These are phyloP conservation scores for Scolopax bukidnonensis DNA, from an alignment of 2,797 vertebrate species.

Conservation along the genomic window DNA sequence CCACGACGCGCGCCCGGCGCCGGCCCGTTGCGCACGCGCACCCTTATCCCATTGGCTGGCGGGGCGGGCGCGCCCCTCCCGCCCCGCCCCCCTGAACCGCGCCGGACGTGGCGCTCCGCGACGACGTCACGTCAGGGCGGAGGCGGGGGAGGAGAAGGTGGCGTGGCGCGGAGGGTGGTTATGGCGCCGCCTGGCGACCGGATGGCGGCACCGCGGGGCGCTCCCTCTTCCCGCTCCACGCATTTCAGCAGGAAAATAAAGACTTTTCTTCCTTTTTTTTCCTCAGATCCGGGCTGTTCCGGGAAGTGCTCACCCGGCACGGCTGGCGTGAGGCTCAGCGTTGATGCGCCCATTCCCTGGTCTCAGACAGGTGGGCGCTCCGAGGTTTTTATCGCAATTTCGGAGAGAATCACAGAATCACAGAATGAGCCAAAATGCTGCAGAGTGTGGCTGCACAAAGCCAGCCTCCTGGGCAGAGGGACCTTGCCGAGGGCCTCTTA, in stretches of 20 bases:
- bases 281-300: rapidly evolving
- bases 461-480: not conserved
- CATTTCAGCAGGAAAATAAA: rapidly evolving
- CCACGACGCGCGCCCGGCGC: constrained; percentile 63
- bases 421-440: rapidly evolving
- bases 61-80: not conserved
- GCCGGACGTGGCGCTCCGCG: constrained; percentile 47
- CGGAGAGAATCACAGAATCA: not conserved
- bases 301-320: rapidly evolving
- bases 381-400: rapidly evolving
- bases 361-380: not conserved
- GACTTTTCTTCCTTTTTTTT: rapidly evolving
- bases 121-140: constrained; percentile 7
- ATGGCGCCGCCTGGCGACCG: not conserved
- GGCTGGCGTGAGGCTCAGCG: not conserved
- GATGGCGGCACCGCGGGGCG: not conserved
- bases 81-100: not conserved
- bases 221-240: not conserved
- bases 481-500: not conserved
- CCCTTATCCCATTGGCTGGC: not conserved
- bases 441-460: not conserved
- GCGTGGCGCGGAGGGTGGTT: rapidly evolving
- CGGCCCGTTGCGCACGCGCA: constrained; percentile 34
- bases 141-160: not conserved
- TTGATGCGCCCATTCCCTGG: not conserved